Evolutionary conservation across 1,140 invertebrate species (phyloP), one percentile per base, ranked within the genome.

Genomic region (Drosophila burlai): DNA sequence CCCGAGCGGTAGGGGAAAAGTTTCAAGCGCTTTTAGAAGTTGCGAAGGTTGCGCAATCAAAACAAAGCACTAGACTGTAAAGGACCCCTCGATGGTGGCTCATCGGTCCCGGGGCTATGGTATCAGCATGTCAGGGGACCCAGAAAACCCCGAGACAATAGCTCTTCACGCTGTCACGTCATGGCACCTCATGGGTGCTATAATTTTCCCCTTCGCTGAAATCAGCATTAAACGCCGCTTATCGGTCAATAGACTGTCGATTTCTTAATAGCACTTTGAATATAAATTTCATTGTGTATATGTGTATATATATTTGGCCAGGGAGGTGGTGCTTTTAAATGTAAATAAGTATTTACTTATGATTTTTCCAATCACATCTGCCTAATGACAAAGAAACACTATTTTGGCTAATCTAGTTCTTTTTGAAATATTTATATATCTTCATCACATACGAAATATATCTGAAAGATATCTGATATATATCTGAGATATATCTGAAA

Each of bases 1-100:
- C 68, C 72, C 60, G 57, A 80, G 76, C 66, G 83, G 46, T 52
- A 62, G 66, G 75, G 62, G 71, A 85, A 84, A 72, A 24, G 21
- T 75, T 76, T 61, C 18, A 3, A 67, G 18, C 21, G 38, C 42
- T 40, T 18, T 42, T 71, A 4, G 21, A 52, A 40, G 24, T n/a
- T n/a, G n/a, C n/a, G n/a, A n/a, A 40, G 64, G 65, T 80, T 71
- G 40, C 43, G 77, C 61, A 75, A 75, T 36, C 62, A 58, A 52
- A 81, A 76, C 29, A 72, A 71, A 72, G 52, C 45, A 60, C 69
- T 73, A 72, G 29, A 50, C 68, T 24, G 26, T 13, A 24, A 55
- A 72, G 43, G 42, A 66, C 43, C 52, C 42, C 49, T 38, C 5
- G 3, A 26, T 15, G 29, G 18, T 54, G n/a, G 47, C 61, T 36